Percentiles rank a stretch among this genome's conserved stretches.
Evolutionary conservation across 2,888 invertebrate genomes (phyloP).

Genomic region (Halictus quadricinctus): DNA sequence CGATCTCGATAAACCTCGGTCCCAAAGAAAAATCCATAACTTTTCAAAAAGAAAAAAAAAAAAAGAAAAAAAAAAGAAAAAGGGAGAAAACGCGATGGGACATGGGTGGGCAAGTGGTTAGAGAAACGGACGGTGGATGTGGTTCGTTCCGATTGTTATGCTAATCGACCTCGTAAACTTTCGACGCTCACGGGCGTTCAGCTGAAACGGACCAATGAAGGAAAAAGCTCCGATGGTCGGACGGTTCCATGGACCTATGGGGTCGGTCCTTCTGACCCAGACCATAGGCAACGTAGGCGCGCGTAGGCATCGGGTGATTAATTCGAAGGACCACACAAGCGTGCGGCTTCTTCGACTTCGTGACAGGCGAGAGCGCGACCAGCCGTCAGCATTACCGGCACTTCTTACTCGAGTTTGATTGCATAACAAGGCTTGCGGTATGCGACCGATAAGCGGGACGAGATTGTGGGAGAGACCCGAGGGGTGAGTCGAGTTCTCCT

Average conservation of each 20-base stretch:
- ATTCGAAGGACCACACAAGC: conserved; percentile 55
- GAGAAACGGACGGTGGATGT: conserved; percentile 6
- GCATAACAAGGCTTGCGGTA: conserved; percentile 49
- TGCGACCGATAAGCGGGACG: conserved; percentile 45
- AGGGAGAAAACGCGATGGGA: background rate
- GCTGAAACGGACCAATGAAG: conserved; percentile 23
- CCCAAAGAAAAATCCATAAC: background rate
- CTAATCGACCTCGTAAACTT: conserved; percentile 55
- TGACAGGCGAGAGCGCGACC: conserved; percentile 32
- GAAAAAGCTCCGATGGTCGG: conserved; percentile 17
- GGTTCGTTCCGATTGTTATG: conserved; percentile 51
- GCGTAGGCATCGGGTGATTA: conserved; percentile 43
- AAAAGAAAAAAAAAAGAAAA: too few species aligned
- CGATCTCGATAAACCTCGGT: background rate
- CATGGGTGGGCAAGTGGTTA: conserved; percentile 47
- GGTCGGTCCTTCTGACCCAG: conserved; percentile 19
- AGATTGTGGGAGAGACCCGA: conserved; percentile 7
- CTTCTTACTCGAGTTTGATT: conserved; percentile 57
- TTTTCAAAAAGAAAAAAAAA: background rate
- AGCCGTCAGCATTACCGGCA: conserved; percentile 54
- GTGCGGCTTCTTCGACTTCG: conserved; percentile 23
- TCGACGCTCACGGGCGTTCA: conserved; percentile 37
- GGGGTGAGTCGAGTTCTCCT: conserved; percentile 1
- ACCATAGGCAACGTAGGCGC: conserved; percentile 40
- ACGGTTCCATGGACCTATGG: background rate